phyloP scores from a whole-genome alignment of 1,140 invertebrate species.

The Aphelinus certus region DNA sequence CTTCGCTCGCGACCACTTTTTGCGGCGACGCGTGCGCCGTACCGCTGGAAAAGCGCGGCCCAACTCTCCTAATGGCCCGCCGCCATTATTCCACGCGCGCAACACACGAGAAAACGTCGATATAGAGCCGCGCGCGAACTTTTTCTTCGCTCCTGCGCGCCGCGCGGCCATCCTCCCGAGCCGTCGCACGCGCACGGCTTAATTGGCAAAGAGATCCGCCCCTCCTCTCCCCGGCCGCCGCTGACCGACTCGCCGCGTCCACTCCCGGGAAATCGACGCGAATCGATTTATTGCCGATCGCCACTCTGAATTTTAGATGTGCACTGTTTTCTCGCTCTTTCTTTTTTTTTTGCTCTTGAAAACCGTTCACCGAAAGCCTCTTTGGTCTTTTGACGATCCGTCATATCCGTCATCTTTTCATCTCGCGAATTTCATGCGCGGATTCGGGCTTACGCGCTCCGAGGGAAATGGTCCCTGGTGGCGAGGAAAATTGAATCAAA shows the following conservation, averaged over 20 bases:
- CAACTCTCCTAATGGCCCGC: conserved; percentile 30
- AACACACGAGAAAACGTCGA: conserved; percentile 28
- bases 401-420: no score
- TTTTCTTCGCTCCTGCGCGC: background rate
- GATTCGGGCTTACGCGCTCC: no score
- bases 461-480: no score
- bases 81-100: conserved; percentile 14
- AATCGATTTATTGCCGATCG: conserved; percentile 30
- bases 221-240: no score
- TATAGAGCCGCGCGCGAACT: background rate
- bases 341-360: no score
- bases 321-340: no score
- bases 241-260: background rate
- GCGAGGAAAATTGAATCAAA: no score
- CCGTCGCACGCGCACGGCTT: background rate
- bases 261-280: conserved; percentile 18
- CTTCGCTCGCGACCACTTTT: conserved; percentile 16
- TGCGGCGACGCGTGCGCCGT: background rate
- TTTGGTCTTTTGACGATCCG: no score
- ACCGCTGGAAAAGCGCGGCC: conserved; percentile 11
- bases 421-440: no score
- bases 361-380: no score
- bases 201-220: background rate
- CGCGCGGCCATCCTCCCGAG: background rate
- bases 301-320: conserved; percentile 15